Conservation (phyloP, 2,797 vertebrate genomes). For the Poliocrania exsul region DNA sequence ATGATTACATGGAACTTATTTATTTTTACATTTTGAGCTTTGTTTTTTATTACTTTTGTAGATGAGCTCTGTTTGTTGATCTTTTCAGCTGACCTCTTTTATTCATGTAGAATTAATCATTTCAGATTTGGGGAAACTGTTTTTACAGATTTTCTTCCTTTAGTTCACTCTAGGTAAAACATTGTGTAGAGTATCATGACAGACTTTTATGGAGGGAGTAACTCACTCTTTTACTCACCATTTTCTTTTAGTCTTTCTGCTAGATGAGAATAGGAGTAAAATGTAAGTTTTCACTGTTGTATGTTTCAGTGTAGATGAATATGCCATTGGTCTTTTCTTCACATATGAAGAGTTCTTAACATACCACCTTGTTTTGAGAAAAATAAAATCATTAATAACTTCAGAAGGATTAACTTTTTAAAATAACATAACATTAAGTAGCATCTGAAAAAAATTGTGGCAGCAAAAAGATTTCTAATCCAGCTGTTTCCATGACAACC, state of each 20-base stretch:
- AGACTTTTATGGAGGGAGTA: neutral
- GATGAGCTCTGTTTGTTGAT: neutral
- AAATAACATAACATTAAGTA: neutral
- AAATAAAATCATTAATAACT: neutral
- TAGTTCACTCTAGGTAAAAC: neutral
- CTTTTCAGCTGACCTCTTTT: neutral
- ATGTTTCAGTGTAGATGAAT: neutral
- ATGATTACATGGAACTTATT: neutral
- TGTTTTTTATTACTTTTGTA: neutral
- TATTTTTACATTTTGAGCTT: neutral
- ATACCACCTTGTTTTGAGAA: neutral
- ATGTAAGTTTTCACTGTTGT: neutral
- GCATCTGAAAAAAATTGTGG: neutral
- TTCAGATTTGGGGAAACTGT: neutral
- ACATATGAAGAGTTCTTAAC: neutral
- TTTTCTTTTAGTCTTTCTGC: neutral
- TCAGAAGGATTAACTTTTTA: neutral
- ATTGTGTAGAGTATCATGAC: neutral
- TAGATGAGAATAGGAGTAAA: neutral
- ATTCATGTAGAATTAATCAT: neutral
- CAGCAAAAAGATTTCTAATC: neutral
- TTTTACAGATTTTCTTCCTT: neutral
- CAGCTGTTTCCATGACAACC: slow-evolving; percentile 46
- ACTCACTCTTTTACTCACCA: neutral
- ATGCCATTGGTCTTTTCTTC: neutral